phyloP scores from a whole-genome alignment of 2,113 vertebrate species.

The Cinclus cinclus region DNA sequence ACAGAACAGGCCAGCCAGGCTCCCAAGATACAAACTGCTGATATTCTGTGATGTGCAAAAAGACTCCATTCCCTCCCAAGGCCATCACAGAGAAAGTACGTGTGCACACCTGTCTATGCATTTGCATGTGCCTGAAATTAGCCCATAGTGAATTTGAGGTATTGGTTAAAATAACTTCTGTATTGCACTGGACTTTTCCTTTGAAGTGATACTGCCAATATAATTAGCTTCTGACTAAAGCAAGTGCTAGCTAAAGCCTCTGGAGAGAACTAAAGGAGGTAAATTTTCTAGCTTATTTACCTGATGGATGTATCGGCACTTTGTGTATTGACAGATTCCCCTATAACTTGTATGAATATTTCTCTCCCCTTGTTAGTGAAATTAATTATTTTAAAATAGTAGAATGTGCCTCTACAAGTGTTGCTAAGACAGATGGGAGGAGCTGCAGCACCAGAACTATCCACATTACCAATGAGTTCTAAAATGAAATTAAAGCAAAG shows the following conservation, averaged over 20 bases:
- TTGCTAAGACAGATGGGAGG: background rate
- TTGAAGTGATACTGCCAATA: background rate
- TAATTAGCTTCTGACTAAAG: background rate
- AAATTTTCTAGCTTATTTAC: background rate
- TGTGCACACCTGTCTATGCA: background rate
- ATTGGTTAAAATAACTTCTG: background rate
- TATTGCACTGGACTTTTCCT: background rate
- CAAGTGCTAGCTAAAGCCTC: background rate
- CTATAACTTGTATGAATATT: background rate
- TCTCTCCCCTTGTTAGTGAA: background rate
- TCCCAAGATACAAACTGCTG: background rate
- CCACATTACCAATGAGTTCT: background rate
- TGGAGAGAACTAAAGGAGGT: background rate
- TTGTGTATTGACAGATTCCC: background rate
- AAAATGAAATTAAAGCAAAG: background rate
- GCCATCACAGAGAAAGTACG: background rate
- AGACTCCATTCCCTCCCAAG: background rate
- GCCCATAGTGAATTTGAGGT: background rate
- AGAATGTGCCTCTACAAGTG: background rate
- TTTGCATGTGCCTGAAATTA: background rate
- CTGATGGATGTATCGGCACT: background rate
- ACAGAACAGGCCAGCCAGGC: background rate
- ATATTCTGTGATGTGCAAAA: background rate
- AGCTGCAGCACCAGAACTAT: background rate
- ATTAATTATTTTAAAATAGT: background rate